Base-by-base conservation (phyloP, 2,113 vertebrate species). In the Odobenus rosmarus region DNA sequence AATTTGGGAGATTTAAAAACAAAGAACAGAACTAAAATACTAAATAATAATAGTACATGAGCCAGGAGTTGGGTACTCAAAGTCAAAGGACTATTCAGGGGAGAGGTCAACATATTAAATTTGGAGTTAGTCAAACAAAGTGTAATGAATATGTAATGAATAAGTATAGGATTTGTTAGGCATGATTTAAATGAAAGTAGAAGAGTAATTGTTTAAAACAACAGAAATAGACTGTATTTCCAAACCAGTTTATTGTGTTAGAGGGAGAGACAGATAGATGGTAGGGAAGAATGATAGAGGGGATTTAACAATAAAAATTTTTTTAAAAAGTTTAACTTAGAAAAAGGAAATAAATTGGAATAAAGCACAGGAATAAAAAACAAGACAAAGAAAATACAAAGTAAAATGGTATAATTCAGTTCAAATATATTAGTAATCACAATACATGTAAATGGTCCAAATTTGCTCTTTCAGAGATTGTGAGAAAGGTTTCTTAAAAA, bases 311-410 rank as follows among this genome's bases (percentile, higher is more conserved):
- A 6, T 39, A 5, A 39, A 18, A 86, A 59, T 33, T 67, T 67
- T 67, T 67, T 31, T 67, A 62, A 15, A 64, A 64, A 64, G 26
- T 13, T 74, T 51, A 93, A 96, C 46, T 57, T 61, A 85, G 24
- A 19, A 76, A 91, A 87, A 69, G 11, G 21, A 96, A 92, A 91
- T 36, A 72, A 95, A 67, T 77, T 24, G 55, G 39, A 85, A 85
- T 90, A 67, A 92, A 12, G 23, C 10, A 31, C 1, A 88, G 24
- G 53, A 26, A 64, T 72, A 77, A 76, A 71, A 76, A 15, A 61
- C 1, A 76, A 61, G 53, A 53, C 24, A n/a, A 74, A 77, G 5
- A 89, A 90, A 74, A 64, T 46, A 26, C 24, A 74, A 84, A 90
- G 9, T 76, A 23, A 88, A 80, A 49, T 49, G 7, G 7, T 5